A percentile compares a stretch with the other conserved stretches of the same genome.
These are phyloP conservation scores for Chaetophractus vellerosus DNA, from an alignment of 2,797 vertebrate species.

Conservation along the genomic window DNA sequence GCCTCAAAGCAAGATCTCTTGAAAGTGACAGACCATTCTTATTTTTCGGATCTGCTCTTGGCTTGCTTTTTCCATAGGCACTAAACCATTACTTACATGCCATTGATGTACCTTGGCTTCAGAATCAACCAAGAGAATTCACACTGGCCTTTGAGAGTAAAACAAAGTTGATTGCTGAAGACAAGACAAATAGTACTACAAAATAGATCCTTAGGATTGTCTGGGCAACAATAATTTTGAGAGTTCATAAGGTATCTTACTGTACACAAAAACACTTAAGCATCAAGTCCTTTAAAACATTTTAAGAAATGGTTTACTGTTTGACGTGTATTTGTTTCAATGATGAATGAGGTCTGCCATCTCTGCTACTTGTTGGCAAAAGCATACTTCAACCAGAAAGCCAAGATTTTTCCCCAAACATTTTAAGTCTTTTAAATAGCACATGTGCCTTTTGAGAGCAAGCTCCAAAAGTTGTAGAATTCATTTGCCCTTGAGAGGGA, in stretches of 20 bases:
- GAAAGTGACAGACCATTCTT: constrained; percentile 61
- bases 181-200: background rate
- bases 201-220: background rate
- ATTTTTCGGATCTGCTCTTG: constrained; percentile 52
- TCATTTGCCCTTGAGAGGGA: background rate
- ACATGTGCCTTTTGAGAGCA: background rate
- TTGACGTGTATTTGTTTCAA: constrained; percentile 51
- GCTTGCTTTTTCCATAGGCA: constrained; percentile 19
- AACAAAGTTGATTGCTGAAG: background rate
- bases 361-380: constrained; percentile 46
- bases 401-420: background rate
- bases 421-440: constrained; percentile 60
- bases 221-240: background rate
- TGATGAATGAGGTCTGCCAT: background rate
- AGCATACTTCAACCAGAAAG: constrained; percentile 49
- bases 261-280: background rate
- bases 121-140: constrained; percentile 43
- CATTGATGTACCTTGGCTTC: background rate
- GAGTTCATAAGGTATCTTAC: background rate
- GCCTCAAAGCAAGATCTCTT: constrained; percentile 43
- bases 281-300: constrained; percentile 17
- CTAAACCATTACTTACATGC: constrained; percentile 29
- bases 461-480: constrained; percentile 51
- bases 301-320: background rate
- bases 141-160: constrained; percentile 38